Base-by-base conservation (phyloP, 2,113 vertebrate genomes). In the Felis catus region DNA sequence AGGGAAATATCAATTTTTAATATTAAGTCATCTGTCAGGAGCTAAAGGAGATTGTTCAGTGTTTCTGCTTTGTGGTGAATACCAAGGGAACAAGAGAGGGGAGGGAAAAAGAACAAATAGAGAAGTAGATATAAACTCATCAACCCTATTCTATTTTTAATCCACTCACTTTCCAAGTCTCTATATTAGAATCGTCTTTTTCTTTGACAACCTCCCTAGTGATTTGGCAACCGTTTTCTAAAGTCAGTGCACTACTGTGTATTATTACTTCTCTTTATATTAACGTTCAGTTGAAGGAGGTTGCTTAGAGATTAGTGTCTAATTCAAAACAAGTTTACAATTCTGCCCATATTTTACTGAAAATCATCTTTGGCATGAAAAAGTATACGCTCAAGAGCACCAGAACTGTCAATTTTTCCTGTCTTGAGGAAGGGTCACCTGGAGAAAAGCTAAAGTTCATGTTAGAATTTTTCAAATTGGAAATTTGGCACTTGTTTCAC, bases 401-500 rank as follows among this genome's bases (percentile, higher is more conserved):
- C 51, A 89, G 31, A 88, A 41, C 2, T 33, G n/a, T 76, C 4
- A 1, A 53, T 15, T 48, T 76, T 16, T 16, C 33, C 36, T 39
- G 76, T 78, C 29, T n/a, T 25, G 5, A 95, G 18, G 13, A 89
- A 87, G 31, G 70, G 25, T 89, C 89, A 68, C 15, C 51, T 81
- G 82, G 13, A 45, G 7, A 25, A 90, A 84, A 89, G 94, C 96
- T 94, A 98, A 93, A 70, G 41, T 88, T 95, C 19, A 0, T 80
- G 65, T 89, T 89, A 36, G 11, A 89, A 82, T 89, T 18, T 94
- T 66, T 97, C 87, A 18, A 15, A 92, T 41, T 70, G 87, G 39
- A 78, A 98, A 97, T 65, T 63, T 89, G 73, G 68, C 73, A 95
- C 70, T 93, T 84, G 18, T 33, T 97, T 94, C 29, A 98, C 58